phyloP scores from a whole-genome alignment of 2,113 vertebrate species.

The Clarias gariepinus region DNA sequence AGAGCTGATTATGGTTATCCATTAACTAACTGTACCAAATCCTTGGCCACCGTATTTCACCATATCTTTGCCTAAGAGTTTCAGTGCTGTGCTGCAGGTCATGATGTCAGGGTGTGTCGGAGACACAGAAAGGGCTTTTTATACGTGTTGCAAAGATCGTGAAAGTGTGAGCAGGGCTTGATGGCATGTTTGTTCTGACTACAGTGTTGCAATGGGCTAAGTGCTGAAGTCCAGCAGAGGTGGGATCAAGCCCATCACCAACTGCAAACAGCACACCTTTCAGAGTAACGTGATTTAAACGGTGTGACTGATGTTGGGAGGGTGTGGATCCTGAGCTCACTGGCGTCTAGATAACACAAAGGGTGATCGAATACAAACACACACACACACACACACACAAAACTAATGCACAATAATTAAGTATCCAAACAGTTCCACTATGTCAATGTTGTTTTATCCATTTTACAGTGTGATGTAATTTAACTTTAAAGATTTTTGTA shows the following conservation, averaged over 20 bases:
- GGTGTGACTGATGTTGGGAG: slow-evolving; percentile 8
- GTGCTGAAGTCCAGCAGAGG: slow-evolving; percentile 28
- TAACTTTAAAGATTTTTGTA: not conserved
- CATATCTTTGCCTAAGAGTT: too few relatives aligned
- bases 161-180: too few relatives aligned
- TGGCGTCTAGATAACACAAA: not conserved
- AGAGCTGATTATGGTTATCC: too few relatives aligned
- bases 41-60: too few relatives aligned
- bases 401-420: too few relatives aligned
- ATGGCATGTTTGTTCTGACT: not conserved
- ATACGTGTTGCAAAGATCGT: too few relatives aligned
- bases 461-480: not conserved
- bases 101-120: too few relatives aligned
- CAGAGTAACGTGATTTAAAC: slow-evolving; percentile 20
- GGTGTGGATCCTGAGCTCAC: not conserved
- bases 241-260: slow-evolving; percentile 15
- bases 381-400: not conserved
- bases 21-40: too few relatives aligned
- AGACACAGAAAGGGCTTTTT: too few relatives aligned
- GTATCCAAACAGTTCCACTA: too few relatives aligned
- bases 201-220: not conserved
- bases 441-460: not conserved
- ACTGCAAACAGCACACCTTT: slow-evolving; percentile 49
- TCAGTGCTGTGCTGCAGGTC: too few relatives aligned
- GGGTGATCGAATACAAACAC: slow-evolving; percentile 12